Base-by-base conservation (phyloP, 2,888 invertebrate genomes). In the Escarpia spicata region DNA sequence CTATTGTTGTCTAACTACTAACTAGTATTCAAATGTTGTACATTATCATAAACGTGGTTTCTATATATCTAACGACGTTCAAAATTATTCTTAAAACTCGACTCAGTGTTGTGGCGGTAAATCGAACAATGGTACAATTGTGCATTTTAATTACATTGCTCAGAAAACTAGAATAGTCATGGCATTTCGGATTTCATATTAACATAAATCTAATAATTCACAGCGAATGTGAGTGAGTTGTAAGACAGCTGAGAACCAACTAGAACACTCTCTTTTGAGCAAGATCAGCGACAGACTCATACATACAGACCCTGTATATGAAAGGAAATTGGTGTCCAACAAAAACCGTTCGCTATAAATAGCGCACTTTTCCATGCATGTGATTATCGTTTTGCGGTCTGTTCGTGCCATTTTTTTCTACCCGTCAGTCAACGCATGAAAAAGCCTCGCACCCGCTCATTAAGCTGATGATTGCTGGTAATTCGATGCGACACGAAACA, bases 401-500 rank as follows among this genome's bases (percentile, higher is more conserved):
- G 75, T n/a, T 6, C 19, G 75, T n/a, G 75, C 26, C 75, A 26
- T 75, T 75, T 75, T 75, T 75, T 75, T 26, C n/a, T 26, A 75
- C 75, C 26, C 2, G 26, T 26, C 75, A 26, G 75, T 26, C 75
- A n/a, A 75, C 6, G 75, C 75, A 75, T 15, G 19, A 75, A 75
- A 19, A 6, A 75, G 75, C 75, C 15, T 19, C 19, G 75, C 4
- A n/a, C 75, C 75, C 26, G 75, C 75, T 52, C 26, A 75, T 75
- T 75, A 75, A 75, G 26, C 75, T 26, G 26, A 75, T 75, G 75
- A 75, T 75, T 75, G 19, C 75, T 4, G 2, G 75, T 75, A 75
- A 75, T 75, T 75, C 75, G 75, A 75, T 75, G 75, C 75, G 26
- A 75, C 75, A 75, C 75, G 75, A 75, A 75, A 75, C 75, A 75